These are phyloP conservation scores for Phortica okadai DNA, from an alignment of 2,888 invertebrate genomes.

Conservation along the genomic window DNA sequence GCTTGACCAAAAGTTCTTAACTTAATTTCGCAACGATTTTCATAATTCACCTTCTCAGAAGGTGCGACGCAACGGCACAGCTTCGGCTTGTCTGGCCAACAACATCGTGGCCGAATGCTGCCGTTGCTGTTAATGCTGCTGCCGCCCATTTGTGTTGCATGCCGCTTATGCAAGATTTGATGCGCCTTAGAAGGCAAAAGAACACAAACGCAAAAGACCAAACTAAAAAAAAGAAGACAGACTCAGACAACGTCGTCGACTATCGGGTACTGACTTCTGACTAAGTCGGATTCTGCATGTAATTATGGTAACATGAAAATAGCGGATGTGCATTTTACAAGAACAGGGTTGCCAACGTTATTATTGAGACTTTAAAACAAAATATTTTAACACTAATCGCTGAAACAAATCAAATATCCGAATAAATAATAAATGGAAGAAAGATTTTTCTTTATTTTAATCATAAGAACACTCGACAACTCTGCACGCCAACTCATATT, in stretches of 20 bases:
- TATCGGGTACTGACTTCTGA: constrained; percentile 48
- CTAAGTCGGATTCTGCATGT: constrained; percentile 63
- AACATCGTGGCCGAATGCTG: constrained; percentile 32
- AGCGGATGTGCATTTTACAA: constrained; percentile 38
- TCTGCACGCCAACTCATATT: constrained; percentile 12
- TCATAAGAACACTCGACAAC: neutral
- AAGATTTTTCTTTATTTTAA: too few species aligned
- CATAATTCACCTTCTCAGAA: constrained; percentile 71
- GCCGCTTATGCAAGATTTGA: constrained; percentile 49
- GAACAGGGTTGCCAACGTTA: constrained; percentile 50
- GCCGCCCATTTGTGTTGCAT: constrained; percentile 57
- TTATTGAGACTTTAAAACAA: neutral
- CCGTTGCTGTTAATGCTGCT: constrained; percentile 2
- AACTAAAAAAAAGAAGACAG: constrained; percentile 35
- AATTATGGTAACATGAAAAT: constrained; percentile 71
- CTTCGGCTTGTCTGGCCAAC: constrained; percentile 32
- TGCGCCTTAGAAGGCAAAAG: constrained; percentile 33
- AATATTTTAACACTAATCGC: neutral
- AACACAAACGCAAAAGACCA: constrained; percentile 30
- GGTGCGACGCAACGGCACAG: constrained; percentile 30
- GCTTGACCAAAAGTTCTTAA: constrained; percentile 58
- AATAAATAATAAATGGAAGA: neutral
- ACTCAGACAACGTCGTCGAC: neutral
- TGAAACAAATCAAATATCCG: neutral
- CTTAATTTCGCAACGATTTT: constrained; percentile 74